Conservation (phyloP, 2,888 invertebrate species). For the Nebria brevicollis region DNA sequence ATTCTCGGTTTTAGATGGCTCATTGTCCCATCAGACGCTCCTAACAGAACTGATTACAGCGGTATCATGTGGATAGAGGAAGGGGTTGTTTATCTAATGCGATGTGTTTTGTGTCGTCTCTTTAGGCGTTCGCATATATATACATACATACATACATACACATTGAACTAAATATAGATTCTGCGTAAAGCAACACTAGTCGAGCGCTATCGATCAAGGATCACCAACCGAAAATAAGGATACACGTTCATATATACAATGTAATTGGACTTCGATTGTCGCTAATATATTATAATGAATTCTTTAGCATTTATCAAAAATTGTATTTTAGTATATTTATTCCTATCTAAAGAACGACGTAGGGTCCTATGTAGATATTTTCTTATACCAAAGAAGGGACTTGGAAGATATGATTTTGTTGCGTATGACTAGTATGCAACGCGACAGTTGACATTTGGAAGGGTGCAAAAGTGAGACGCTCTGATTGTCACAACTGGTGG, state of each 20-base stretch:
- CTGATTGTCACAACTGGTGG: conserved; percentile 43
- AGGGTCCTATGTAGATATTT: neutral
- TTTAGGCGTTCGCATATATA: neutral
- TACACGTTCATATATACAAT: too few species aligned
- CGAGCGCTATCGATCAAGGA: too few species aligned
- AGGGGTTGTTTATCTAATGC: conserved; percentile 40
- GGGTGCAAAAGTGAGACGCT: conserved; percentile 25
- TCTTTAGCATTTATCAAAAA: too few species aligned
- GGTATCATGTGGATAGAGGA: conserved; percentile 34
- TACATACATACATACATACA: neutral
- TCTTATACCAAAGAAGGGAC: neutral
- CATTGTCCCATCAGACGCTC: conserved; percentile 55
- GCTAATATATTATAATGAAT: too few species aligned
- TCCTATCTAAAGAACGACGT: too few species aligned
- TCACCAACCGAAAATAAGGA: too few species aligned
- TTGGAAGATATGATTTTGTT: neutral
- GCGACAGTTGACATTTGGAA: conserved; percentile 37
- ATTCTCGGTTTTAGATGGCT: conserved; percentile 53
- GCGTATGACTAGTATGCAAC: neutral
- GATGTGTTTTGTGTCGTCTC: conserved; percentile 4
- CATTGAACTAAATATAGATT: neutral
- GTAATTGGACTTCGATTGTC: too few species aligned
- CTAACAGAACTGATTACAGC: conserved; percentile 39
- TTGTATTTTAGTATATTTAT: too few species aligned
- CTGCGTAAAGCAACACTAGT: neutral